Base-by-base conservation (phyloP, 2,888 invertebrate genomes). In the Synergus umbraculus region DNA sequence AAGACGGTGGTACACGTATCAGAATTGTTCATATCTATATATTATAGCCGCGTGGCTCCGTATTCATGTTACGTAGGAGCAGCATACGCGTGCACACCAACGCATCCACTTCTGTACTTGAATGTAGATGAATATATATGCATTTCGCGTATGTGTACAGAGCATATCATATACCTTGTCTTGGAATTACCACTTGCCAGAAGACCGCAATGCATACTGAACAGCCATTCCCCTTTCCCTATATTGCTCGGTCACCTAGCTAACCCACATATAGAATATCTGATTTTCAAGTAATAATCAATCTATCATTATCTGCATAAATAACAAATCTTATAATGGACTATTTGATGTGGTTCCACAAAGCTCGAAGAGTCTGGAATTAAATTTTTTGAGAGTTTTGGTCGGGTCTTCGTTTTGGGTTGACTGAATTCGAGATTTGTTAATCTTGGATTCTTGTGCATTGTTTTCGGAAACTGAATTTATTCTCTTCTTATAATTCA, bases 121-220 rank as follows among this genome's bases (percentile, higher is more conserved):
- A 60, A 60, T 22, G 60, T 60, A 15, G 49, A 54, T 15, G 22
- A 82, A 80, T 83, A 77, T 73, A 81, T 76, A 79, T 69, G 80
- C 84, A 85, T 86, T 84, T 85, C 79, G 79, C 82, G 81, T 81
- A 84, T 84, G 86, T 85, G 82, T 69, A 66, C 77, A 86, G 85
- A 86, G 85, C 86, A 87, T 89, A 89, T 90, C 88, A 88, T 90
- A 88, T 89, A 89, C 87, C 87, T 85, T 84, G 86, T 81, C 86
- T 86, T 81, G 88, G 88, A 88, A 90, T 89, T 90, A 89, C 88
- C 88, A 88, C 87, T 86, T 87, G 86, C 87, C 87, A 86, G 89
- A 88, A 87, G 88, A 86, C 87, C 87, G 91, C 91, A 91, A 92
- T 92, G 91, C 92, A 91, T 92, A 91, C 91, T 90, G 91, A 92